Base-by-base conservation (phyloP, 2,797 vertebrate genomes). In the Chrysocyon brachyurus region DNA sequence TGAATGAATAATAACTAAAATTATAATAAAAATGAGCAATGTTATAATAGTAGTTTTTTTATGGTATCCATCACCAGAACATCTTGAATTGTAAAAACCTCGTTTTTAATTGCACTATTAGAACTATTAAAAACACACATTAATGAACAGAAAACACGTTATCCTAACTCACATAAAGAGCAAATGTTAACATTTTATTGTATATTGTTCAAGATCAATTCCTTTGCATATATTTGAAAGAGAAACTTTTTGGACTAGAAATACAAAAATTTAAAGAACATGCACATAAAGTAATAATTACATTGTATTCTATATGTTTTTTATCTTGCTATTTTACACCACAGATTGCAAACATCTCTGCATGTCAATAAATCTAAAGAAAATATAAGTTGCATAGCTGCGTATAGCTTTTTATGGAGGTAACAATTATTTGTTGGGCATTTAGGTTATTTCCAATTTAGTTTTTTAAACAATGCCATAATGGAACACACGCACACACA, bases 1-100 rank as follows among this genome's bases (percentile, higher is more conserved):
- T 68, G 0, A 15, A 6, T 95, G 73, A 93, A 19, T 83, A n/a
- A 22, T 86, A 96, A 96, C 31, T 91, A 90, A 94, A 93, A 93
- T 79, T n/a, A 79, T 57, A 85, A 73, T 85, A 64, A 66, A 84
- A 28, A 90, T 85, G 64, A 96, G 9, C 36, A 92, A 24, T 15
- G 81, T 95, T 81, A 70, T 52, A 68, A 33, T 81, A 36, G 54
- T 86, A 52, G 9, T 36, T 56, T 81, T 79, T 96, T 54, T 22
- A 68, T 61, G 28, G 16, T 78, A 92, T 24, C 11, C 31, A 83
- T 46, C 6, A 87, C 26, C 46, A 96, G 40, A 83, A 72, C n/a
- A 86, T 78, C 49, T 73, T 70, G 10, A 96, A 86, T 70, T 96
- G 46, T 68, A 59, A 68, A 94, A 96, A 52, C 9, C 36, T 79